Conservation (phyloP, 2,797 vertebrate species). For the Cynopterus sphinx region DNA sequence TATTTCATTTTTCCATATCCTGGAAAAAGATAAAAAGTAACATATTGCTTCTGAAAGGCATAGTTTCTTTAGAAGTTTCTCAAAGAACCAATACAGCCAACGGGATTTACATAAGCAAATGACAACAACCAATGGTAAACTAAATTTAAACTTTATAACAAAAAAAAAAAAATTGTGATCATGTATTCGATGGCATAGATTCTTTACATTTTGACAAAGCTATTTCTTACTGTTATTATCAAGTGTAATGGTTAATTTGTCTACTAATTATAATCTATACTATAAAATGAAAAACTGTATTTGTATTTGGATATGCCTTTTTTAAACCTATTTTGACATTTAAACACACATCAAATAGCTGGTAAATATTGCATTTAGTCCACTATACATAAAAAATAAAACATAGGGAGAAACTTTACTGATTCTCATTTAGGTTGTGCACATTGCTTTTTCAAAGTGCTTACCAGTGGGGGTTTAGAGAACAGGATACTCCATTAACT, state of each 20-base stretch:
- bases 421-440: background rate
- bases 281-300: conserved; percentile 1
- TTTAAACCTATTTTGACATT: conserved; percentile 1
- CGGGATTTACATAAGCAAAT: background rate
- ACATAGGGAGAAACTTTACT: conserved; percentile 12
- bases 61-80: background rate
- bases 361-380: background rate
- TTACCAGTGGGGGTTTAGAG: background rate
- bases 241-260: background rate
- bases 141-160: background rate
- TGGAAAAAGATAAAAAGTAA: conserved; percentile 76
- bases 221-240: conserved; percentile 23
- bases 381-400: background rate
- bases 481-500: background rate
- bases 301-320: conserved; percentile 24
- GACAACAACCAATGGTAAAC: conserved; percentile 4
- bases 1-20: conserved; percentile 93
- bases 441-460: conserved; percentile 6
- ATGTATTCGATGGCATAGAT: background rate
- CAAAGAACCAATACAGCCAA: background rate
- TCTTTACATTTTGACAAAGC: conserved; percentile 6
- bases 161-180: conserved; percentile 23
- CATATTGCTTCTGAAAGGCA: background rate
- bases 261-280: conserved; percentile 11
- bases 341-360: background rate